Conservation (phyloP, 2,113 vertebrate species). For the Dinomys branickii region DNA sequence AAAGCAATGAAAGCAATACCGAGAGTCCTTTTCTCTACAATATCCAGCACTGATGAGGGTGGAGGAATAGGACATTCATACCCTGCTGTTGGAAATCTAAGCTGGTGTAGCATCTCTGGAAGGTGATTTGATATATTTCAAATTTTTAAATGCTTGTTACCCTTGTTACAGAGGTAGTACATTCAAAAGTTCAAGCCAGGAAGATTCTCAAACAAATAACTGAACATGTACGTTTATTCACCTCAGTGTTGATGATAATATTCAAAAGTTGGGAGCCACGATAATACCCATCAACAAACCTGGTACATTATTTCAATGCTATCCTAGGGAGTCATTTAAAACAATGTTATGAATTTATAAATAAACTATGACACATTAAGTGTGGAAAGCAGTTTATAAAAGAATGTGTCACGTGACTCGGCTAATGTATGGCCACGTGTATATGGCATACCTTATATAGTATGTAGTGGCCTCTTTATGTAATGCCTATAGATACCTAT, state of each 20-base stretch:
- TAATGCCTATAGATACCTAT: background rate
- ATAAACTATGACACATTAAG: background rate
- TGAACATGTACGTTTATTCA: background rate
- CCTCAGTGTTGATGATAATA: background rate
- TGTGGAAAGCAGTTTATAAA: constrained; percentile 16
- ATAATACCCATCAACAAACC: background rate
- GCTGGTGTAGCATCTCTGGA: background rate
- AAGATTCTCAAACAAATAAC: constrained; percentile 6
- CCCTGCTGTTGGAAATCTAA: background rate
- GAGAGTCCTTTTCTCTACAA: background rate
- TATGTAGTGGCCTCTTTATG: background rate
- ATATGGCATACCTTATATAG: background rate
- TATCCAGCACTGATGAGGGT: background rate
- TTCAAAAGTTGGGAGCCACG: background rate
- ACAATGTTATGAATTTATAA: background rate
- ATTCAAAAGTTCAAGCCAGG: background rate
- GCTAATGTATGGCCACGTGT: background rate
- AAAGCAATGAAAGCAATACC: background rate
- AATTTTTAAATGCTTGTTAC: background rate
- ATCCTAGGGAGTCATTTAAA: background rate
- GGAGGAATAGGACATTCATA: background rate
- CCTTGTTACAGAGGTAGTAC: background rate
- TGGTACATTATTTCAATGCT: background rate
- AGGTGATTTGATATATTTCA: background rate
- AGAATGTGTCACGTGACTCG: background rate